phyloP scores from a whole-genome alignment of 2,888 invertebrate species.

The Emmelina monodactyla region DNA sequence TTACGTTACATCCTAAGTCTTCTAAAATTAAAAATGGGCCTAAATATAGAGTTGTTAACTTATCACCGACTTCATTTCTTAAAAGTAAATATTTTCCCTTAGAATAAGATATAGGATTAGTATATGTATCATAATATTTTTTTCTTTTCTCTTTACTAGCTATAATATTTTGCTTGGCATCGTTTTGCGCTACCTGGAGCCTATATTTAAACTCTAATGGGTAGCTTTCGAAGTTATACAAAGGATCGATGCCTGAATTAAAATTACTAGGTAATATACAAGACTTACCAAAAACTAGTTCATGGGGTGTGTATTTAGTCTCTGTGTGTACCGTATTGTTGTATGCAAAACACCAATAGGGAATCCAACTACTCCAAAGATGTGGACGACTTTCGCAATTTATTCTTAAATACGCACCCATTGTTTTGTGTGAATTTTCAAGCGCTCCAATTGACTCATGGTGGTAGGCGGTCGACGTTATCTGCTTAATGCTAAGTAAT shows the following conservation, averaged over 20 bases:
- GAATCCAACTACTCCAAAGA: conserved; percentile 5
- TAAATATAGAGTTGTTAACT: too few species aligned
- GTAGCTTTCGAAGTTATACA: conserved; percentile 7
- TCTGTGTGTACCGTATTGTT: conserved; percentile 6
- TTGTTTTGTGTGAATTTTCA: conserved; percentile 9
- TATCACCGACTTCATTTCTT: too few species aligned
- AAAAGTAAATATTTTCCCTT: too few species aligned
- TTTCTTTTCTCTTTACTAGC: conserved; percentile 9
- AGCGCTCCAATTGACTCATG: conserved; percentile 6
- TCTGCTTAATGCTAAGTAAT: conserved; percentile 11
- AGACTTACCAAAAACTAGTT: conserved; percentile 13
- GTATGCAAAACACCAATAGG: conserved; percentile 5
- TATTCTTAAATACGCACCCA: conserved; percentile 6
- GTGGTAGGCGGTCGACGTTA: conserved; percentile 14
- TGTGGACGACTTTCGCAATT: conserved; percentile 8
- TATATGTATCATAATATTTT: conserved; percentile 7
- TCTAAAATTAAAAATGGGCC: too few species aligned
- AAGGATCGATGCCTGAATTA: conserved; percentile 1
- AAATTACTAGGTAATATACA: conserved; percentile 5
- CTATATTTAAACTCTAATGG: conserved; percentile 5
- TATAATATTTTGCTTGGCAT: conserved; percentile 8
- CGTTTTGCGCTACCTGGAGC: conserved; percentile 5
- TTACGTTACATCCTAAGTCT: too few species aligned
- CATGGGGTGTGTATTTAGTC: conserved; percentile 5
- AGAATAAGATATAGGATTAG: conserved; percentile 9